A percentile compares a stretch with the other conserved stretches of the same genome.
phyloP scores from a whole-genome alignment of 2,888 invertebrate species.

The Polylopha cassiicola region DNA sequence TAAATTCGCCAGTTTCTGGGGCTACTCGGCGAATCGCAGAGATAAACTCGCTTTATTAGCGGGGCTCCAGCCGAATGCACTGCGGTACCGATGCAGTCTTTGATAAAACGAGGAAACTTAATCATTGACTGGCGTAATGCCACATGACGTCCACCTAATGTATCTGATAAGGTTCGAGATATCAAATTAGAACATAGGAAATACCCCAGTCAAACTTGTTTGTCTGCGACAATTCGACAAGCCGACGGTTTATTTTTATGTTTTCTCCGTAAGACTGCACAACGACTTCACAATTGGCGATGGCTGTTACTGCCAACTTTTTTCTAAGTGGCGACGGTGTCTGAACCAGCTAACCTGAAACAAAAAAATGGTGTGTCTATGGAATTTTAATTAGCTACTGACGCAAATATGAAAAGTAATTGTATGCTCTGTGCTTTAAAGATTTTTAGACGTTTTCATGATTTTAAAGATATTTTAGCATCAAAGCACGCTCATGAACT shows the following conservation, averaged over 20 bases:
- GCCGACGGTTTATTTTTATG: constrained; percentile 15
- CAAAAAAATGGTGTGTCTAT: constrained; percentile 11
- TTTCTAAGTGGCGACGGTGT: constrained; percentile 3
- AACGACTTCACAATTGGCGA: constrained; percentile 14
- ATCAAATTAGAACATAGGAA: constrained; percentile 16
- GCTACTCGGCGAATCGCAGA: constrained; percentile 16
- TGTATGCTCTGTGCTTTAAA: no score
- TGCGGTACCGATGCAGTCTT: constrained; percentile 17
- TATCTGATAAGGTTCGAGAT: constrained; percentile 15
- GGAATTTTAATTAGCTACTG: constrained; percentile 11
- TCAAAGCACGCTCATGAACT: no score
- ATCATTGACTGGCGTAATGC: constrained; percentile 21
- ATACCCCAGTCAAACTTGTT: constrained; percentile 7
- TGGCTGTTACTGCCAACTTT: constrained; percentile 20
- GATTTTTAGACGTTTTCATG: no score
- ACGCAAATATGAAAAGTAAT: constrained; percentile 1
- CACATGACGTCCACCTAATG: constrained; percentile 15
- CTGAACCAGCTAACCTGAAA: constrained; percentile 4
- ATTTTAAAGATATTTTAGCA: no score
- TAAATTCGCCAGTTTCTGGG: constrained; percentile 17
- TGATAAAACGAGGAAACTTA: constrained; percentile 21
- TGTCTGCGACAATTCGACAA: constrained; percentile 6
- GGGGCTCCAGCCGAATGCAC: constrained; percentile 15
- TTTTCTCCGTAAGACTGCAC: constrained; percentile 9
- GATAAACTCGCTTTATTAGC: constrained; percentile 22